These are phyloP conservation scores for Corythoichthys haematopterus DNA, from an alignment of 2,113 vertebrate species.

Conservation along the genomic window DNA sequence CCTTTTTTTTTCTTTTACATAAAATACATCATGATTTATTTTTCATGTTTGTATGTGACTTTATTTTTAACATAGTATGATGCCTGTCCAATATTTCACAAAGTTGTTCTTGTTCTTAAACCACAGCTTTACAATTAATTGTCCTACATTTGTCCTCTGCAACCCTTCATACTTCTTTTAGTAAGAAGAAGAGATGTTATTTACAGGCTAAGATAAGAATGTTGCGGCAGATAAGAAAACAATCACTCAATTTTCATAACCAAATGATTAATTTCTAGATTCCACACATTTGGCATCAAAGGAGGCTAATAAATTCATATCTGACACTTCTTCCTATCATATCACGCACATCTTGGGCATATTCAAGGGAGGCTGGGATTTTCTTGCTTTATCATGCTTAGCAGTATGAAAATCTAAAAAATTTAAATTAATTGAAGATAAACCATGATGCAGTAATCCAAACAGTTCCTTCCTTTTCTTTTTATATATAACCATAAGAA, in stretches of 20 bases:
- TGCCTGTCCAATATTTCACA: slow-evolving; percentile 40
- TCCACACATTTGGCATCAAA: slow-evolving; percentile 22
- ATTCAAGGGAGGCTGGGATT: slow-evolving; percentile 27
- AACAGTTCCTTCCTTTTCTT: slow-evolving; percentile 19
- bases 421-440: slow-evolving; percentile 54
- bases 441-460: slow-evolving; percentile 49
- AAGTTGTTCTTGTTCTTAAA: slow-evolving; percentile 1
- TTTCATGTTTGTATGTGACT: not conserved
- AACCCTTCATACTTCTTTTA: slow-evolving; percentile 12
- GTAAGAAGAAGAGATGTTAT: slow-evolving; percentile 11
- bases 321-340: slow-evolving; percentile 22
- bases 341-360: slow-evolving; percentile 4
- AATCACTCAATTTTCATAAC: slow-evolving; percentile 14
- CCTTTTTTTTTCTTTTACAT: too few species aligned
- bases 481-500: slow-evolving; percentile 46
- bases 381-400: slow-evolving; percentile 42
- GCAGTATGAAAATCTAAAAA: slow-evolving; percentile 54
- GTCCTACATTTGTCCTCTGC: not conserved
- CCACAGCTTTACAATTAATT: not conserved
- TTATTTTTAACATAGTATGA: not conserved
- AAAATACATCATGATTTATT: not conserved
- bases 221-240: slow-evolving; percentile 12
- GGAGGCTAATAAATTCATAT: slow-evolving; percentile 40
- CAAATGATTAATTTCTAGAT: slow-evolving; percentile 28
- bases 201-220: slow-evolving; percentile 17